These are phyloP conservation scores for Cephus pygmeus DNA, from an alignment of 2,888 invertebrate species.

Conservation along the genomic window DNA sequence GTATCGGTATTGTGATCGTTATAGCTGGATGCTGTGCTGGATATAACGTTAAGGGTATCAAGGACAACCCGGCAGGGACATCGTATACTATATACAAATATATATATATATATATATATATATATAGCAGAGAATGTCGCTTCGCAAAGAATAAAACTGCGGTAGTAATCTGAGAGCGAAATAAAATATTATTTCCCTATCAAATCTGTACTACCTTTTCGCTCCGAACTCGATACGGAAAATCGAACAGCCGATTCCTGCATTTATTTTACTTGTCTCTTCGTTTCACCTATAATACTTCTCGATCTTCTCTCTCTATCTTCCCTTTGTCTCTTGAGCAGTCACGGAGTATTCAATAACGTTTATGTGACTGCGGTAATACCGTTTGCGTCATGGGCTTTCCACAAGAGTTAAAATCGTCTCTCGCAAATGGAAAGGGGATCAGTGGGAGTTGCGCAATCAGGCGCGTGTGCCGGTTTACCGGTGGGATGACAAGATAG, in stretches of 20 bases:
- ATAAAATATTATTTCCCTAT: slow-evolving; percentile 63
- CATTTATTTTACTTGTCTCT: slow-evolving; percentile 41
- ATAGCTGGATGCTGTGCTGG: neutral
- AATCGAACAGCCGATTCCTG: slow-evolving; percentile 42
- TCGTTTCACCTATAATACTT: neutral
- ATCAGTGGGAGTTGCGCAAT: neutral
- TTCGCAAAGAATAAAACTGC: slow-evolving; percentile 45
- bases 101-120: neutral
- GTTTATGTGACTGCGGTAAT: slow-evolving; percentile 52
- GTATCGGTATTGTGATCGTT: neutral
- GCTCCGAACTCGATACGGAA: slow-evolving; percentile 32
- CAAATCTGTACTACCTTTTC: slow-evolving; percentile 56
- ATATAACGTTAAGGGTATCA: neutral
- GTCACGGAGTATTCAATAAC: slow-evolving; percentile 55
- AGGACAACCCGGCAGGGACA: neutral
- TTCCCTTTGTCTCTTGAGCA: slow-evolving; percentile 34
- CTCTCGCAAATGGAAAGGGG: neutral
- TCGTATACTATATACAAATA: neutral
- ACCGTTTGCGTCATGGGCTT: slow-evolving; percentile 20
- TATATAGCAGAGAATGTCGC: slow-evolving; percentile 25
- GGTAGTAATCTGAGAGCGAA: slow-evolving; percentile 49
- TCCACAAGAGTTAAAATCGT: neutral
- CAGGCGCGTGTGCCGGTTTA: neutral
- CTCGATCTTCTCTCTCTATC: slow-evolving; percentile 25
- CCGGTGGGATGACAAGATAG: neutral